Base-by-base conservation (phyloP, 2,888 invertebrate species). In the Pterostichus niger region DNA sequence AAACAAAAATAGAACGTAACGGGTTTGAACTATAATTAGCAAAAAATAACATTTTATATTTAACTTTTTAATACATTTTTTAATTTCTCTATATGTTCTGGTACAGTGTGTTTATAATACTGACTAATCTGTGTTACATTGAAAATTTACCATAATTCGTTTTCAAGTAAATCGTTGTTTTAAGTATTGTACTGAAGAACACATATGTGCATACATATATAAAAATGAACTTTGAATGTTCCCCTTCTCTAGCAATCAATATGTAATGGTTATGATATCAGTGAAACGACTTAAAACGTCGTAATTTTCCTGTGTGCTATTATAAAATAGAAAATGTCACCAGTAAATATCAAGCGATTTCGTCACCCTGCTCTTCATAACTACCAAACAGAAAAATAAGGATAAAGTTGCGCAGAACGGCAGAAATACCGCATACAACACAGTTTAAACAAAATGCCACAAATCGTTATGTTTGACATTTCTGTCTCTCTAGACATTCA, bases 281-380 rank as follows among this genome's bases (percentile, higher is more conserved):
- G 46, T 46, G 24, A 49, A 80, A 68, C 17, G 68, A 49, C 68
- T 49, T 10, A 80, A 31, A 59, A 64, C 35, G 35, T 35, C 35
- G 13, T 64, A 64, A 35, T 54, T 64, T 56, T 52, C 33, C 80
- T 15, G 46, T 52, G 49, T 33, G 80, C 52, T 33, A 68, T 44
- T 68, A 24, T 52, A 68, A 80, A 64, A 35, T 31, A 11, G 11
- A 64, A 64, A 80, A 80, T 80, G 80, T 80, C 80, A 80, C 54
- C 52, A 35, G 68, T 68, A 78, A 80, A 80, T 80, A 80, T 52
- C 80, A 80, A 80, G 54, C 52, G 33, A 80, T 80, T 80, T 61
- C 61, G 80, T 68, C 80, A 80, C 64, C 71, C 64, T 68, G 64
- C 71, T 68, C 24, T 68, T 13, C 44, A 64, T 46, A 73, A 73